Conservation (phyloP, 2,797 vertebrate species). For the Enteromius trimaculatus region DNA sequence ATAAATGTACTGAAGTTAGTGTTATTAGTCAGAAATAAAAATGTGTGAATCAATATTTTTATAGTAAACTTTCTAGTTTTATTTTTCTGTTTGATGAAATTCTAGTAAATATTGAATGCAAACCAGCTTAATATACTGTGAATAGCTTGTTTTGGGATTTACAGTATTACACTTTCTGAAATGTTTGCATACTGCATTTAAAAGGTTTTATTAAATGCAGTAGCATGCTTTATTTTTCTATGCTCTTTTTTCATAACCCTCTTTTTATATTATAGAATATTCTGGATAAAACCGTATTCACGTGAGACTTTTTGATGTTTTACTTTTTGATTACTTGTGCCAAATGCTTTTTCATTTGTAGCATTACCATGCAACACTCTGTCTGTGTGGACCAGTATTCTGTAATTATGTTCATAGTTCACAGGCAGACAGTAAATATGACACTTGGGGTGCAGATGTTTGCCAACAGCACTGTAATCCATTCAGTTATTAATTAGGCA, state of each 20-base stretch:
- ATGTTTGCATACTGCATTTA: background rate
- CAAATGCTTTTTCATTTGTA: conserved; percentile 20
- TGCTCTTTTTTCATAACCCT: background rate
- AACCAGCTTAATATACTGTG: background rate
- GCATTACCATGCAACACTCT: conserved; percentile 6
- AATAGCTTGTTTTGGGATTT: background rate
- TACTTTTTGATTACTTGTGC: conserved; percentile 19
- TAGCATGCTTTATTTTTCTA: background rate
- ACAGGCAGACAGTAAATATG: conserved; percentile 55
- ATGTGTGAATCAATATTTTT: background rate
- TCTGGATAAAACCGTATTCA: conserved; percentile 1
- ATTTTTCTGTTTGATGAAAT: background rate
- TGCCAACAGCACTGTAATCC: conserved; percentile 66
- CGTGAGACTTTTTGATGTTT: conserved; percentile 19
- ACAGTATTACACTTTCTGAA: background rate
- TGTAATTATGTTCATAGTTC: conserved; percentile 55
- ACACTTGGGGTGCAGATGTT: conserved; percentile 63
- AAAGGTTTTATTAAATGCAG: background rate
- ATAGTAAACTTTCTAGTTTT: background rate
- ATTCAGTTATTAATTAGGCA: conserved; percentile 71
- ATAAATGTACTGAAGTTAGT: background rate
- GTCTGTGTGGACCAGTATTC: conserved; percentile 26
- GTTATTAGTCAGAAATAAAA: background rate
- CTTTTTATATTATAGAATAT: background rate
- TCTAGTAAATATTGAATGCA: background rate